A percentile compares a stretch with the other conserved stretches of the same genome.
Conservation (phyloP, 2,797 vertebrate genomes). For the Microchirus variegatus region DNA sequence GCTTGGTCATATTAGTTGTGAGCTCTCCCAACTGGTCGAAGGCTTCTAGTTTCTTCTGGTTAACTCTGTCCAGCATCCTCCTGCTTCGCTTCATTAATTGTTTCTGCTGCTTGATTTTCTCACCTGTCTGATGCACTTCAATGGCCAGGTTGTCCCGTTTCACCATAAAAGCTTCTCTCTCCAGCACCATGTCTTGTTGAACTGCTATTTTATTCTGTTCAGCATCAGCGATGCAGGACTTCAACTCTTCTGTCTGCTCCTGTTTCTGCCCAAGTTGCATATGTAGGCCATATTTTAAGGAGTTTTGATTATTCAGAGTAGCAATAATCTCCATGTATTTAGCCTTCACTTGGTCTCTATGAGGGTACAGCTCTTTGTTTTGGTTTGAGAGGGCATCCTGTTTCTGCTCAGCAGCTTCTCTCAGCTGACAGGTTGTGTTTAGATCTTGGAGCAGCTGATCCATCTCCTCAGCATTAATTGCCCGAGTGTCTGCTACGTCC, state of each 20-base stretch:
- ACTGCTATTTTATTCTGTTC: slow-evolving; percentile 31
- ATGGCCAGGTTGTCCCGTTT: slow-evolving; percentile 38
- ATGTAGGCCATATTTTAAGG: slow-evolving; percentile 62
- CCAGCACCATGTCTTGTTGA: slow-evolving; percentile 51
- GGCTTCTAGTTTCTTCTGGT: slow-evolving; percentile 21
- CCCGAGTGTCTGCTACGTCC: slow-evolving; percentile 76
- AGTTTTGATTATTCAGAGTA: slow-evolving; percentile 75
- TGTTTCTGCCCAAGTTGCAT: slow-evolving; percentile 66
- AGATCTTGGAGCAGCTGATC: slow-evolving; percentile 68
- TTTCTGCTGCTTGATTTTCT: slow-evolving; percentile 36
- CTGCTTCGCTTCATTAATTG: not conserved
- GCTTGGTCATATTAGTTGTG: not conserved
- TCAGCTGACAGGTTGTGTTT: slow-evolving; percentile 26
- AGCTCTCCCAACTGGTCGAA: slow-evolving; percentile 26
- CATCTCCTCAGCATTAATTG: slow-evolving; percentile 64
- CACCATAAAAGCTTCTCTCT: slow-evolving; percentile 53
- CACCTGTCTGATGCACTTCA: slow-evolving; percentile 28
- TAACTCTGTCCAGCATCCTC: slow-evolving; percentile 34
- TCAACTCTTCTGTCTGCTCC: slow-evolving; percentile 57
- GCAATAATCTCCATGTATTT: slow-evolving; percentile 54
- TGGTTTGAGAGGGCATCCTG: slow-evolving; percentile 52
- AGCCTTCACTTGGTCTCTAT: slow-evolving; percentile 49
- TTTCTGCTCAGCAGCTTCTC: slow-evolving; percentile 47
- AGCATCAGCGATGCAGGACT: slow-evolving; percentile 33
- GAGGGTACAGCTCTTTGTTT: slow-evolving; percentile 56